Base-by-base conservation (phyloP, 1,140 invertebrate species). In the Bombus consobrinus region DNA sequence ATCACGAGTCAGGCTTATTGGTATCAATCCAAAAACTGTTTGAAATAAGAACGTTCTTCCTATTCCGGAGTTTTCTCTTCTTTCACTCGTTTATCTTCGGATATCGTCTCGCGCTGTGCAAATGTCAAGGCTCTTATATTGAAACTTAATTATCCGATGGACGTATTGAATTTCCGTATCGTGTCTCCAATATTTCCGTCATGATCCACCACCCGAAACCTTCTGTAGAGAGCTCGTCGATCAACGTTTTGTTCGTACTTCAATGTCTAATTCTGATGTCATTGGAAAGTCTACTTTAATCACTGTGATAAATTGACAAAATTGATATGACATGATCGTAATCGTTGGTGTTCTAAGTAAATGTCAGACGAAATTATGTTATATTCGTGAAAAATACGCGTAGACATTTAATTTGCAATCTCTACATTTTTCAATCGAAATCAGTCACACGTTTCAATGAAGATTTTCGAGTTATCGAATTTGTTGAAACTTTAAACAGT, bases 61-160 rank as follows among this genome's bases (percentile, higher is more conserved):
- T 3, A n/a, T 28, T 28, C 37, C 22, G 12, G 12, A n/a, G 34
- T 57, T 72, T 53, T 34, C 43, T 5, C 64, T 41, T 43, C 47
- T 13, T 57, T 57, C 22, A 10, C 10, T 37, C 34, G 37, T 43
- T 69, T 34, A 53, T n/a, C 25, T 47, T 62, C 47, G 12, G 28
- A 62, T 47, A 73, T 41, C 53, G 34, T 62, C 59, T 53, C 37
- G 22, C 10, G 12, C 28, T 25, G 53, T 39, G 41, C 53, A 85
- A 85, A 85, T 80, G 77, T 80, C 83, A 85, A 85, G 77, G 83
- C 13, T 59, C 32, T 32, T 25, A 1, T 64, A 80, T 85, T 18
- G 41, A 32, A 73, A 62, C 41, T 72, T 80, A 73, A 85, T 85
- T 85, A 80, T 39, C 81, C 62, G 13, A 47, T 15, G n/a, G 25